Percentiles rank a stretch among this genome's conserved stretches.
Evolutionary conservation across 2,113 vertebrate species (phyloP).

Genomic region (Todiramphus saurophagus): DNA sequence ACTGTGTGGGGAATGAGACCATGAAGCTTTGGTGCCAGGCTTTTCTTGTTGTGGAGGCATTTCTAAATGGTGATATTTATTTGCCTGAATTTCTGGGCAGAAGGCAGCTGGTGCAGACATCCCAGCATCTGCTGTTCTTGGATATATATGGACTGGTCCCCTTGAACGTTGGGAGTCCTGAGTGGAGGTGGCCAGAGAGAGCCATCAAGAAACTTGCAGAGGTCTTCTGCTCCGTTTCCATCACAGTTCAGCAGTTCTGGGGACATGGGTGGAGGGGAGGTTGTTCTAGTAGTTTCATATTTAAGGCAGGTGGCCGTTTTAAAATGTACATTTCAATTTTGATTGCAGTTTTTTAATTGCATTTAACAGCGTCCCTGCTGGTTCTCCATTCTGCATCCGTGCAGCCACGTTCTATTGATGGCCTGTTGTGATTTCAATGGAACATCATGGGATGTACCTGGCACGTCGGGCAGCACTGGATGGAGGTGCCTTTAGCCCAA

Average conservation of each 20-base stretch:
- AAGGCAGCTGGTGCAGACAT: neutral
- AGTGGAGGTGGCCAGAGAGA: neutral
- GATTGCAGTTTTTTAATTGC: constrained; percentile 76
- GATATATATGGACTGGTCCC: neutral
- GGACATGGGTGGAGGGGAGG: constrained; percentile 58
- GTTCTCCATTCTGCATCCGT: constrained; percentile 71
- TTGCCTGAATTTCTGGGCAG: constrained; percentile 1
- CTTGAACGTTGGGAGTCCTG: neutral
- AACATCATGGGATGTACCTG: constrained; percentile 76
- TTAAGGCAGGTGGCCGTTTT: constrained; percentile 55
- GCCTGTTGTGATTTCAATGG: constrained; percentile 77
- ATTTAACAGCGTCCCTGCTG: constrained; percentile 74
- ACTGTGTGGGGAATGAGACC: neutral
- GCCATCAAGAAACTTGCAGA: neutral
- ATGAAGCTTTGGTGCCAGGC: neutral
- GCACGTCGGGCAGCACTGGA: constrained; percentile 71
- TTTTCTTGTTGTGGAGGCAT: neutral
- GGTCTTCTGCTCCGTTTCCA: neutral
- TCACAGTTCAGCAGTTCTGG: neutral
- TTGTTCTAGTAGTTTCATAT: constrained; percentile 12
- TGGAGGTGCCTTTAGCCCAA: constrained; percentile 73
- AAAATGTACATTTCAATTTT: constrained; percentile 72
- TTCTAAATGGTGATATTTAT: neutral
- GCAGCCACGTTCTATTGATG: constrained; percentile 74
- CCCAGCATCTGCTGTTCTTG: neutral